phyloP scores from a whole-genome alignment of 2,888 invertebrate species.

The Abscondita cerata region DNA sequence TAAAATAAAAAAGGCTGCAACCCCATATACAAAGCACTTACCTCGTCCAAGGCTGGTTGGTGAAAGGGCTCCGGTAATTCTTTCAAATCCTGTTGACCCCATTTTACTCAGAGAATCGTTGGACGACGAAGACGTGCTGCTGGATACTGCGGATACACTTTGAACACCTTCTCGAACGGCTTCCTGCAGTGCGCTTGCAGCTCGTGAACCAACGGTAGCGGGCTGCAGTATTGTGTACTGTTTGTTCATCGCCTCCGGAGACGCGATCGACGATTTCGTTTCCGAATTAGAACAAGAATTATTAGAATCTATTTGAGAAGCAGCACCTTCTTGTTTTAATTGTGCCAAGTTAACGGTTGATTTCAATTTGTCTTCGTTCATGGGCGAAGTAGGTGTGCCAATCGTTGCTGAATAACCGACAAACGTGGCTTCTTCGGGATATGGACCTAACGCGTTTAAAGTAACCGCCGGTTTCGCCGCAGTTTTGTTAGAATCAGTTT shows the following conservation, averaged over 20 bases:
- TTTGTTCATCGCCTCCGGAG: slow-evolving; percentile 67
- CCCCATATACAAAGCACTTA: slow-evolving; percentile 57
- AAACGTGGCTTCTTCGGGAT: slow-evolving; percentile 76
- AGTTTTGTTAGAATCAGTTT: slow-evolving; percentile 50
- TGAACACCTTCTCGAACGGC: slow-evolving; percentile 69
- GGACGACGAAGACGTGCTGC: slow-evolving; percentile 45
- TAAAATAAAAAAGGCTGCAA: not conserved
- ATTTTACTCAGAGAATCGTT: slow-evolving; percentile 57
- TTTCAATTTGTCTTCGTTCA: slow-evolving; percentile 59
- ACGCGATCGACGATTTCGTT: slow-evolving; percentile 48
- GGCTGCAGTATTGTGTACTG: slow-evolving; percentile 89
- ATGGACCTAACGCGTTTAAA: slow-evolving; percentile 64
- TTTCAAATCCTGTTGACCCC: slow-evolving; percentile 47
- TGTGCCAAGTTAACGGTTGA: slow-evolving; percentile 57
- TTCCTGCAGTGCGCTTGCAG: slow-evolving; percentile 83
- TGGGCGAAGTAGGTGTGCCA: slow-evolving; percentile 66
- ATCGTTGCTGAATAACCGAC: slow-evolving; percentile 68
- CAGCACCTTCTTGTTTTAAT: slow-evolving; percentile 53
- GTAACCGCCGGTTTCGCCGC: slow-evolving; percentile 46
- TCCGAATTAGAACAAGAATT: slow-evolving; percentile 43
- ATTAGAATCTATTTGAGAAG: slow-evolving; percentile 45
- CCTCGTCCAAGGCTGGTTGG: slow-evolving; percentile 81
- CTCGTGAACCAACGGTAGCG: slow-evolving; percentile 79
- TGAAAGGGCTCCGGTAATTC: slow-evolving; percentile 69
- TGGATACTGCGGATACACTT: slow-evolving; percentile 64